phyloP scores from a whole-genome alignment of 2,113 vertebrate species.

The Semnornis frantzii region DNA sequence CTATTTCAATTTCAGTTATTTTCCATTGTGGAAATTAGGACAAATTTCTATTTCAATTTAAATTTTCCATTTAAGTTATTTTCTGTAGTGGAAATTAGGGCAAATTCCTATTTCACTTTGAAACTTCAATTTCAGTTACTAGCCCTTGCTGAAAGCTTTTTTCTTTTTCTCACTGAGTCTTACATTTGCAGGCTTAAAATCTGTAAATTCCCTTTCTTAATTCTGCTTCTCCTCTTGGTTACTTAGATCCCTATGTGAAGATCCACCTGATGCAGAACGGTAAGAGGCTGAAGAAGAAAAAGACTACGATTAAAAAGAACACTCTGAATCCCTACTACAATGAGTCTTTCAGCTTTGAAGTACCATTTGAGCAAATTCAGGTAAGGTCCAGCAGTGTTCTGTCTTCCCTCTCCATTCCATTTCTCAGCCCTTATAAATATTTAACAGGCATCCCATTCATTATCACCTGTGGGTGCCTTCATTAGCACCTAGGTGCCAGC shows the following conservation, averaged over 20 bases:
- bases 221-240: slow-evolving; percentile 12
- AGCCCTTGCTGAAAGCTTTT: neutral
- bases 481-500: slow-evolving; percentile 55
- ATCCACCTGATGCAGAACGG: slow-evolving; percentile 99
- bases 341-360: slow-evolving; percentile 99
- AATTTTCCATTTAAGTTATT: neutral
- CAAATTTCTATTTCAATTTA: too few relatives aligned
- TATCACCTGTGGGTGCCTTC: slow-evolving; percentile 44
- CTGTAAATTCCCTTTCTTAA: neutral
- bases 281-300: slow-evolving; percentile 99
- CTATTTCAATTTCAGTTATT: too few relatives aligned
- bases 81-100: neutral
- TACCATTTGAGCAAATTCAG: slow-evolving; percentile 99
- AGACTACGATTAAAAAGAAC: slow-evolving; percentile 99
- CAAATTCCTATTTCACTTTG: too few relatives aligned
- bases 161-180: neutral
- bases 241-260: slow-evolving; percentile 96
- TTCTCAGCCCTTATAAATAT: slow-evolving; percentile 54
- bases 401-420: slow-evolving; percentile 29
- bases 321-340: slow-evolving; percentile 99
- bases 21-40: too few relatives aligned
- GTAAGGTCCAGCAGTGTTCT: slow-evolving; percentile 76
- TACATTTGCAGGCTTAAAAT: neutral
- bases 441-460: slow-evolving; percentile 45
- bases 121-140: neutral